Base-by-base conservation (phyloP, 2,113 vertebrate species). In the Blennius ocellaris region DNA sequence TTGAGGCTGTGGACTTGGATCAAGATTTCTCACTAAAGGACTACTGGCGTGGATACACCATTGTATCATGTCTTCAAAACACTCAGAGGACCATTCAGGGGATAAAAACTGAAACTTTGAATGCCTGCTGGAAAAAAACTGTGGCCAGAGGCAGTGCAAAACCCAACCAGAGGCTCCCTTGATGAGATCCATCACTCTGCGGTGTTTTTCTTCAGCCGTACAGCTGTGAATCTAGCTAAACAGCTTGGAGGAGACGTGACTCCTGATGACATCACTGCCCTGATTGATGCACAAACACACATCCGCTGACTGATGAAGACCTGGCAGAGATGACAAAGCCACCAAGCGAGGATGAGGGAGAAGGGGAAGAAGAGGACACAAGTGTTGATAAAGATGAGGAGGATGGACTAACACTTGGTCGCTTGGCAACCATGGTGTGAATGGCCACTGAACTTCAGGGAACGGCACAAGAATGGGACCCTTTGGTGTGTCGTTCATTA, bases 41-140 rank as follows among this genome's bases (percentile, higher is more conserved):
- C 14, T 60, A 38, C 55, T 59, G 17, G 48, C 0, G 3, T 60
- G 68, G 12, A 17, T 45, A 60, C 57, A 71, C 11, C 21, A 3
- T 63, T 5, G 47, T 47, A 39, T 52, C 21, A 11, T 60, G 57
- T 52, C 56, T 71, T 48, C 57, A 44, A 61, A 43, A 53, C 60
- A 61, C 44, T 60, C 63, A 53, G 39, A 66, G 63, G 7, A 38
- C 63, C 56, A 61, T 61, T 47, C 40, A 61, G 15, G 57, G 45
- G 40, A 21, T 71, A 11, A 61, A 71, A 47, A 71, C 38, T 71
- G 57, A 71, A 61, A 61, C 57, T 61, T 71, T 52, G 14, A 61
- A 54, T 71, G 57, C n/a, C 40, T 54, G 49, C 63, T 6, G 49
- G 57, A 53, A 61, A 36, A 70, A 59, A 52, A 6, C 8, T 60